Evolutionary conservation across 1,140 invertebrate genomes (phyloP).

Genomic region (Anastrepha ludens): DNA sequence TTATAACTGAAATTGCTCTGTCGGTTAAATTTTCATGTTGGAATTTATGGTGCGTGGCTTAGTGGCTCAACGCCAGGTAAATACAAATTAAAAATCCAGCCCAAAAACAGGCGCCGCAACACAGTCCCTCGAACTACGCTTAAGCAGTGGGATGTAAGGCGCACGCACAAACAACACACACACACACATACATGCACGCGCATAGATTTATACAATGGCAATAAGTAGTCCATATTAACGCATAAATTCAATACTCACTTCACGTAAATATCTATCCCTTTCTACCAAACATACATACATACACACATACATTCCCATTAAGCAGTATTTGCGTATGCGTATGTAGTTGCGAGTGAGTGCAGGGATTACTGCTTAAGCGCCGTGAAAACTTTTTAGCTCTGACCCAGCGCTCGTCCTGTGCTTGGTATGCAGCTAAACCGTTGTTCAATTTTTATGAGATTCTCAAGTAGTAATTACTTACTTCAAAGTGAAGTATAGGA

Average conservation of each 20-base stretch:
- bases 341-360: not conserved
- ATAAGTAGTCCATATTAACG: slow-evolving; percentile 40
- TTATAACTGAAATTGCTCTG: slow-evolving; percentile 46
- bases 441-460: slow-evolving; percentile 47
- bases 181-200: not conserved
- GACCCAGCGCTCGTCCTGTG: not conserved
- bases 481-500: not conserved
- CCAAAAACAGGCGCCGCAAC: not conserved
- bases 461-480: slow-evolving; percentile 37
- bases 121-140: not conserved
- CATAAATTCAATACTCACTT: slow-evolving; percentile 12
- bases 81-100: slow-evolving; percentile 48
- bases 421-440: not conserved
- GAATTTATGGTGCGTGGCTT: slow-evolving; percentile 38
- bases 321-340: not conserved
- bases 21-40: slow-evolving; percentile 45
- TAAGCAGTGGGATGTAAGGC: not conserved
- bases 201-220: not conserved
- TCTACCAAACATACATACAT: not conserved
- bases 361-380: slow-evolving; percentile 7
- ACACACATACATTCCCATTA: not conserved
- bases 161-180: not conserved
- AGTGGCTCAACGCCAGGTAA: slow-evolving; percentile 31
- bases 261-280: not conserved
- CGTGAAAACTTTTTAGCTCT: slow-evolving; percentile 21